Evolutionary conservation across 2,113 vertebrate species (phyloP).

Genomic region (Chaetorhynchus papuensis): DNA sequence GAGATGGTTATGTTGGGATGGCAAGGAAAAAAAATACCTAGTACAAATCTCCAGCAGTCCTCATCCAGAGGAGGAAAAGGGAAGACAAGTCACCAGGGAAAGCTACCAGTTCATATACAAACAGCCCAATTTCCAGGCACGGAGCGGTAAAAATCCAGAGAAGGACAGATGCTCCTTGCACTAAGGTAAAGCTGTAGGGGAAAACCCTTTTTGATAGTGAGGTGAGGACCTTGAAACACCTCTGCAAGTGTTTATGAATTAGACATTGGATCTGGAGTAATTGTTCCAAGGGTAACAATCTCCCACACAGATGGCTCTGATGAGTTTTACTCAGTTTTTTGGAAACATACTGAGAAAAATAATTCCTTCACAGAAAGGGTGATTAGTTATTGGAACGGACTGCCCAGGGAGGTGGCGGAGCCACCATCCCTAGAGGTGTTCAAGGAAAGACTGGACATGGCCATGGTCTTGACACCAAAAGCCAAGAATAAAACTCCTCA

Average conservation of each 20-base stretch:
- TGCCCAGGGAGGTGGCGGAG: background rate
- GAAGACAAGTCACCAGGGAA: background rate
- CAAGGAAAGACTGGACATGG: background rate
- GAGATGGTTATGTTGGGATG: background rate
- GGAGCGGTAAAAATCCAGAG: background rate
- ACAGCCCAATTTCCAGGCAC: rapidly evolving
- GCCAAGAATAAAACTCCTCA: background rate
- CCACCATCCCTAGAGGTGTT: background rate
- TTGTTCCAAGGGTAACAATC: rapidly evolving
- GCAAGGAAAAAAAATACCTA: background rate
- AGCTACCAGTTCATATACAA: rapidly evolving
- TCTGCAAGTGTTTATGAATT: background rate
- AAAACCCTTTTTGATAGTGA: rapidly evolving
- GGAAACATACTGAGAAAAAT: background rate
- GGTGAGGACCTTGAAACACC: rapidly evolving
- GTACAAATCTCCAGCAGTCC: rapidly evolving
- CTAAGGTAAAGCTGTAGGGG: background rate
- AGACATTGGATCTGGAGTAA: no score
- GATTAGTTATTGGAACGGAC: background rate
- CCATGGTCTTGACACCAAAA: background rate
- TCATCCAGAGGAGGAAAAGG: background rate
- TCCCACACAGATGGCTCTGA: rapidly evolving
- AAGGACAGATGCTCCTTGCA: no score
- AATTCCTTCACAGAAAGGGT: background rate
- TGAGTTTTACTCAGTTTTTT: rapidly evolving